Base-by-base conservation (phyloP, 2,113 vertebrate species). In the Motacilla alba region DNA sequence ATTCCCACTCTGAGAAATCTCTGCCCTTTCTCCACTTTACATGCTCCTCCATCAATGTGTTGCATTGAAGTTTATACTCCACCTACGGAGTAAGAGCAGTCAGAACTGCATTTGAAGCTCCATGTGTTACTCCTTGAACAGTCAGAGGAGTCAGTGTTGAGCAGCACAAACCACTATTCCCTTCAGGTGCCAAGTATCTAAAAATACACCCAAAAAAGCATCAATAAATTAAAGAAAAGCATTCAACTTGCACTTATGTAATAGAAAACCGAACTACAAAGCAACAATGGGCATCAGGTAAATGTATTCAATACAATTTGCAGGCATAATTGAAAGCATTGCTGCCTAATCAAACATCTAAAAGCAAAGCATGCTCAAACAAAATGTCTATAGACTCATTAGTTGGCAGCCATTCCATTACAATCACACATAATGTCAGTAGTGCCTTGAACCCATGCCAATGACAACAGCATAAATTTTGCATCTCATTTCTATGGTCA, bases 391-490 rank as follows among this genome's bases (percentile, higher is more conserved):
- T 94, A 97, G 97, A 98, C 97, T 98, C 98, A 98, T 98, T 98
- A 98, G 98, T 49, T 97, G 97, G 98, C 98, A 98, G 97, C 95
- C 97, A 98, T 98, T 98, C 98, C 92, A 98, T 98, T 98, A 98
- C 97, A 97, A 98, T 98, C 98, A 97, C 97, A 98, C 95, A 96
- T 97, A 98, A 98, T 98, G 98, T 98, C 98, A 97, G 95, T 83
- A 92, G 97, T 94, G 98, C 97, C 97, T 98, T 98, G 97, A 98
- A 98, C 96, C 94, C 93, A 88, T 97, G 98, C 98, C 98, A 98
- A 98, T 97, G 98, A 98, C 98, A 98, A 98, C 98, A 98, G 98
- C 97, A 98, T 98, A 98, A 98, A 98, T 98, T 98, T 95, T 98
- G 97, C 97, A 98, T 98, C 98, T 98, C 97, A 98, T 98, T 98